Evolutionary conservation across 2,888 invertebrate species (phyloP).

Genomic region (Nephrotoma guestfalica): DNA sequence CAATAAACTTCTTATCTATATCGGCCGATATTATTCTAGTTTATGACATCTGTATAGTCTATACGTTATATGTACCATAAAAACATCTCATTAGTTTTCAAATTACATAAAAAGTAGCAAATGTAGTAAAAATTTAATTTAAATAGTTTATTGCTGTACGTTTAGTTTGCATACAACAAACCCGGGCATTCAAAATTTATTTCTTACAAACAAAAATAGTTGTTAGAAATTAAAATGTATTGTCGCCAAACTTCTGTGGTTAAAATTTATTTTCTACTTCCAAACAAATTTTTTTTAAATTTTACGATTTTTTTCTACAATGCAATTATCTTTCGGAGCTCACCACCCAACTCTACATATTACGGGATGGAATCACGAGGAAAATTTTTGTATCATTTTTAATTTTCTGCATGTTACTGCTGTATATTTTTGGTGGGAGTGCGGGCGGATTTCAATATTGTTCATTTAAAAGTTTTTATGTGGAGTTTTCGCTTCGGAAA

Average conservation of each 20-base stretch:
- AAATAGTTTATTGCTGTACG: not conserved
- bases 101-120: not conserved
- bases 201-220: not conserved
- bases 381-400: not conserved
- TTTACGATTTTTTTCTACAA: not conserved
- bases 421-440: not conserved
- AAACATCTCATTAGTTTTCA: not conserved
- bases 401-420: not conserved
- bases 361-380: not conserved
- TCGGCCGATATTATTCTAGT: no score
- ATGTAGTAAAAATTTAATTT: not conserved
- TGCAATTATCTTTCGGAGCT: not conserved
- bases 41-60: no score
- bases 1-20: no score
- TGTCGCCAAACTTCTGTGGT: not conserved
- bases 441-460: not conserved
- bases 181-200: not conserved
- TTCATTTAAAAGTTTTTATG: not conserved
- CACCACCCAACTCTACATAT: not conserved
- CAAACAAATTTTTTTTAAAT: not conserved
- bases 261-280: not conserved
- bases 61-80: not conserved
- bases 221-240: not conserved
- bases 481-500: not conserved
- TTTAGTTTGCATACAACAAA: not conserved